phyloP scores from a whole-genome alignment of 2,113 vertebrate species.

The Scalopus aquaticus region DNA sequence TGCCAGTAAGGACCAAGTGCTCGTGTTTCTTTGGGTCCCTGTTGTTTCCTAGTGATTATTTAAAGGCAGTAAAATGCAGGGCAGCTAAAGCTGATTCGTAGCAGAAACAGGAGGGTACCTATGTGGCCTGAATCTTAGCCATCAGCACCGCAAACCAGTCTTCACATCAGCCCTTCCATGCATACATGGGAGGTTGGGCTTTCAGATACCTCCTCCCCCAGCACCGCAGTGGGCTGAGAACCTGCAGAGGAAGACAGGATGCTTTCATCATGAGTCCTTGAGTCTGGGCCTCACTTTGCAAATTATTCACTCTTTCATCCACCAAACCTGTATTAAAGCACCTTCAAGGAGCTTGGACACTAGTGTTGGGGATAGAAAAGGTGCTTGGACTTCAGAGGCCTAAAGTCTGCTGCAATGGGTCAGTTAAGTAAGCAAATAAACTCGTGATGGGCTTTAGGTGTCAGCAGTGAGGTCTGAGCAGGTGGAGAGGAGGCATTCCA shows the following conservation, averaged over 20 bases:
- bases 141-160: not conserved
- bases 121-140: not conserved
- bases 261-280: not conserved
- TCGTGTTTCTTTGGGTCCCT: not conserved
- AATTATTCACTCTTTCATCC: not conserved
- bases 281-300: not conserved
- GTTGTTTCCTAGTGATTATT: not conserved
- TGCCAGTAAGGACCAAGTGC: too few relatives aligned
- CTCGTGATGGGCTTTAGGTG: not conserved
- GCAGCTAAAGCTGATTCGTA: not conserved
- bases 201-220: not conserved
- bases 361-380: not conserved
- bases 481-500: not conserved
- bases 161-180: fast-evolving
- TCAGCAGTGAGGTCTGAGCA: not conserved
- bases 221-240: not conserved
- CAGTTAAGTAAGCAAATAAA: not conserved
- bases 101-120: not conserved
- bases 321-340: not conserved
- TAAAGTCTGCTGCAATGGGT: not conserved
- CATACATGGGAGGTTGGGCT: not conserved
- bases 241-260: not conserved
- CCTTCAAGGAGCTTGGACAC: not conserved
- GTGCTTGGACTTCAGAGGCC: not conserved
- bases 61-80: not conserved